phyloP scores from a whole-genome alignment of 2,797 vertebrate species.

The Anabacerthia variegaticeps region DNA sequence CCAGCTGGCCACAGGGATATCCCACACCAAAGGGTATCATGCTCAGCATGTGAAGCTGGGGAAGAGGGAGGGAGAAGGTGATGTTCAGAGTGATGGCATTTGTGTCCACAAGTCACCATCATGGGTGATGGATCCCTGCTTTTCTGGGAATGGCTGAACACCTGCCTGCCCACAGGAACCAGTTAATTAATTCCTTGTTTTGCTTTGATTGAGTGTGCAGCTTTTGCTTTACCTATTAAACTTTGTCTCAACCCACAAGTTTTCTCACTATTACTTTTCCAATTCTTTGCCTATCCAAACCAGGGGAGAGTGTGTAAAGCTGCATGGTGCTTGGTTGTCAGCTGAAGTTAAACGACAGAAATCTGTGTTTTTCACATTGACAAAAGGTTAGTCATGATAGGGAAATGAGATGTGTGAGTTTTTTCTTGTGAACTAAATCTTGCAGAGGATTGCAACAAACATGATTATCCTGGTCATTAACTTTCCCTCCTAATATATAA shows the following conservation, averaged over 20 bases:
- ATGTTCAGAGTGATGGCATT: neutral
- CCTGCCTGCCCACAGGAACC: neutral
- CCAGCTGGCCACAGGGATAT: neutral
- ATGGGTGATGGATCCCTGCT: neutral
- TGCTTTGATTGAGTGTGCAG: neutral
- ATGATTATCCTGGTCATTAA: neutral
- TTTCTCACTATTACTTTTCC: neutral
- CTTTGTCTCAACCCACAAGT: neutral
- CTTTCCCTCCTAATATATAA: neutral
- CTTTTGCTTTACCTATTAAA: neutral
- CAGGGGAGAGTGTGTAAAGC: neutral
- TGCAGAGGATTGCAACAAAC: neutral
- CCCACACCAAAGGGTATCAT: neutral
- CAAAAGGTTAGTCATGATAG: neutral
- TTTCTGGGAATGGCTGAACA: neutral
- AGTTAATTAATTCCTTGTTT: neutral
- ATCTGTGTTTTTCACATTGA: neutral
- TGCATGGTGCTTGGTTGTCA: neutral
- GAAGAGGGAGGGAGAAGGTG: too few species aligned
- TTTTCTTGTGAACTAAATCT: neutral
- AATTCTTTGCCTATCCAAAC: neutral
- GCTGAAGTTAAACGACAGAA: neutral
- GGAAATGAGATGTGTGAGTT: neutral
- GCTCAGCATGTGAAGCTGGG: neutral
- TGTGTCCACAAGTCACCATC: neutral